Evolutionary conservation across 2,113 vertebrate genomes (phyloP), one percentile per base, ranked within the genome.

Genomic region (Megaleporinus macrocephalus): DNA sequence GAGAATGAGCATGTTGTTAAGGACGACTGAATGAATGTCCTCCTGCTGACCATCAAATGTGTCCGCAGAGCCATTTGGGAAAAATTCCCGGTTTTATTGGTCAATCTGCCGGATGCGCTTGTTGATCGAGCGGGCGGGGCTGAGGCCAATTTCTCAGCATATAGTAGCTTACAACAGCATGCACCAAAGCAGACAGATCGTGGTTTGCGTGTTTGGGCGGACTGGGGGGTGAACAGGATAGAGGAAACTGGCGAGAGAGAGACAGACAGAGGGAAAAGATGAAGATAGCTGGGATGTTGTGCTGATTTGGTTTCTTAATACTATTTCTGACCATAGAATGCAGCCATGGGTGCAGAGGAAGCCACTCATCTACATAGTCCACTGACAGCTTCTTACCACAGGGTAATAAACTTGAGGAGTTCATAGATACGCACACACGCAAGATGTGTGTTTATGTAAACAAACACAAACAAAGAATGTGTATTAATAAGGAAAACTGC

Each of bases 281-380:
- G 85, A 84, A 70, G 41, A 81, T 36, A 36, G 70, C 47, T 74
- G 15, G 44, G 70, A 66, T 62, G 27, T 53, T 55, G 70, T 79
- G 59, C 69, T 83, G 71, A 87, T 73, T 75, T 86, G 69, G 89
- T 88, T 86, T 68, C 86, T 91, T 85, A 86, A 89, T 86, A 87
- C 88, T 90, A 91, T 89, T 92, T 84, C 76, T 88, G 85, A 84
- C 49, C 86, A 27, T 73, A 87, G 89, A 91, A 91, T 91, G 88
- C 91, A 86, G 86, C 80, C 87, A 20, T 86, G 55, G 85, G 85
- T 84, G 88, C 86, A 86, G 76, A 87, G n/a, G 76, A 79, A 29
- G 24, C 76, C 69, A 73, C 6, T 49, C 57, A 73, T 86, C 82
- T 76, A 78, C 49, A 80, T 83, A 76, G 78, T 84, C 86, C 84